Conservation (phyloP, 2,888 invertebrate species). For the Mesorhabditis sp. region DNA sequence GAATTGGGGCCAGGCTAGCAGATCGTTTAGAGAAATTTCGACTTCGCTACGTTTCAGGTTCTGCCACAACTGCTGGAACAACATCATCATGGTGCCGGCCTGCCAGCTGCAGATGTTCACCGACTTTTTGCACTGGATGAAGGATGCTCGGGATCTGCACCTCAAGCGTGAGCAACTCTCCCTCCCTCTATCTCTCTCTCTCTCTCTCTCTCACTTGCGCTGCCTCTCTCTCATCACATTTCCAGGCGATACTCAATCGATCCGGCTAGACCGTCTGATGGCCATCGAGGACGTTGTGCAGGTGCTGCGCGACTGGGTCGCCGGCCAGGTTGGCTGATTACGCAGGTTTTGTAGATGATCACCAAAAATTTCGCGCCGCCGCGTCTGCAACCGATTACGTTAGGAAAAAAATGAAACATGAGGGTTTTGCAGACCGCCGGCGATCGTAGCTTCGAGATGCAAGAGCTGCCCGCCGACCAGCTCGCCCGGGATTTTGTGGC, state of each 20-base stretch:
- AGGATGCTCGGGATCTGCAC: slow-evolving; percentile 11
- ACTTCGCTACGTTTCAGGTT: slow-evolving; percentile 1
- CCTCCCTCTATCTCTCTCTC: background rate
- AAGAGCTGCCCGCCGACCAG: no score
- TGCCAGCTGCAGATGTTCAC: slow-evolving; percentile 8
- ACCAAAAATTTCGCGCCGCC: no score
- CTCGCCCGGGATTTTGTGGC: no score
- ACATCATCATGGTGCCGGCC: slow-evolving; percentile 13
- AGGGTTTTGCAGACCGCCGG: no score
- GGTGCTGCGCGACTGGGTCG: slow-evolving; percentile 7
- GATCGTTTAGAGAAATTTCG: no score
- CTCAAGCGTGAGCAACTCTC: background rate
- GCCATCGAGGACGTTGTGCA: slow-evolving; percentile 14
- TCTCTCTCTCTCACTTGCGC: no score
- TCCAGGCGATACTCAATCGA: slow-evolving; percentile 13
- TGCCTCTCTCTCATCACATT: background rate
- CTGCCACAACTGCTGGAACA: slow-evolving; percentile 12
- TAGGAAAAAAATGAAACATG: no score
- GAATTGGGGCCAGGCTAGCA: no score
- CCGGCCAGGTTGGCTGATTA: background rate
- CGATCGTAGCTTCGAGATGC: no score
- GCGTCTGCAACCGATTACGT: no score
- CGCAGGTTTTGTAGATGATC: no score
- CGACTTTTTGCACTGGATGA: slow-evolving; percentile 13
- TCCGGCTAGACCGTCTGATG: slow-evolving; percentile 16